Conservation (phyloP, 2,888 invertebrate genomes). For the Fragum sueziense region DNA sequence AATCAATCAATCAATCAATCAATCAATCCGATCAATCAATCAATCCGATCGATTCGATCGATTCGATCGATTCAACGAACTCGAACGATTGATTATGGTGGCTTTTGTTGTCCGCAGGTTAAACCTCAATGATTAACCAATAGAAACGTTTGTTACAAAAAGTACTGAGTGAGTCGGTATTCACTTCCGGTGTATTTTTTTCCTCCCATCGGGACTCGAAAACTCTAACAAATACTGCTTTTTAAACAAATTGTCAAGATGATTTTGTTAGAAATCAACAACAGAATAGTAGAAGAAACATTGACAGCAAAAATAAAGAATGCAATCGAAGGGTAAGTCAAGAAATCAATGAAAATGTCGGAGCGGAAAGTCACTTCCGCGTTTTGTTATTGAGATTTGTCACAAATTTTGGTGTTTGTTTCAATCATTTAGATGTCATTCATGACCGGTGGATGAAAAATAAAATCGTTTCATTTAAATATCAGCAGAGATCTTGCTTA, state of each 20-base stretch:
- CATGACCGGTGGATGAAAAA: too few species aligned
- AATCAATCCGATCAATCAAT: too few species aligned
- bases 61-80: neutral
- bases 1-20: too few species aligned
- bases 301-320: constrained; percentile 97
- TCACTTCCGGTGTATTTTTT: constrained; percentile 33
- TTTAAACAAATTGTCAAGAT: constrained; percentile 66
- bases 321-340: constrained; percentile 95
- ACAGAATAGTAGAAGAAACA: constrained; percentile 99
- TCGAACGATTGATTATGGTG: neutral
- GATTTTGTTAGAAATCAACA: constrained; percentile 96
- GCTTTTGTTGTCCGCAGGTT: too few species aligned
- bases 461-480: too few species aligned
- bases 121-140: constrained; percentile 26
- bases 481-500: too few species aligned
- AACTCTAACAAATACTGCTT: neutral
- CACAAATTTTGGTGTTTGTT: too few species aligned
- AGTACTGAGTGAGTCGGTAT: neutral
- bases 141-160: constrained; percentile 30
- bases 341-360: constrained; percentile 73
- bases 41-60: neutral
- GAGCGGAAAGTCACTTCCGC: constrained; percentile 35
- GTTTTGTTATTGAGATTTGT: too few species aligned
- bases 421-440: too few species aligned
- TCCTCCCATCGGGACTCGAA: constrained; percentile 1